Conservation (phyloP, 1,140 invertebrate genomes). For the Scaptomyza hsui region DNA sequence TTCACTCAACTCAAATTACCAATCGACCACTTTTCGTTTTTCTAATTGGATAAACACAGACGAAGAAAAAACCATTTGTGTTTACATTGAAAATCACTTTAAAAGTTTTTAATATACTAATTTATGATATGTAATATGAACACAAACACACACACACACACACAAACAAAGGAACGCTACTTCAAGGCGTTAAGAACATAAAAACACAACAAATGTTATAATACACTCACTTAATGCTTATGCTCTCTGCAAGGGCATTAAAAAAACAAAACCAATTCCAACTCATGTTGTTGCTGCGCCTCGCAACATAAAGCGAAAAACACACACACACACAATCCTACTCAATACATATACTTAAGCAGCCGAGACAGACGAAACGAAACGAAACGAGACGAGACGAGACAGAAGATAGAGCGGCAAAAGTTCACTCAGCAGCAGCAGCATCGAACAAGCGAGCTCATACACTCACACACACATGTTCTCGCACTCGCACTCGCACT, state of each 20-base stretch:
- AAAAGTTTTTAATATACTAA: not conserved
- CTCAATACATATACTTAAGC: not conserved
- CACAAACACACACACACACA: slow-evolving; percentile 1
- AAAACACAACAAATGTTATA: slow-evolving; percentile 22
- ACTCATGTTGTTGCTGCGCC: slow-evolving; percentile 21
- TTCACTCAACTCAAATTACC: not conserved
- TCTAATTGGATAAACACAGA: not conserved
- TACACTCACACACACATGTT: not conserved
- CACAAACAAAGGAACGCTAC: not conserved
- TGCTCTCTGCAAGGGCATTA: slow-evolving; percentile 35
- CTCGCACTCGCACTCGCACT: slow-evolving; percentile 8
- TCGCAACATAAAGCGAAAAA: slow-evolving; percentile 38
- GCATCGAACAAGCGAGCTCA: slow-evolving; percentile 7
- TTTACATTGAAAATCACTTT: not conserved
- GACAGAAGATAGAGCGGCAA: slow-evolving; percentile 15
- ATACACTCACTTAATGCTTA: not conserved
- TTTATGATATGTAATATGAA: slow-evolving; percentile 12
- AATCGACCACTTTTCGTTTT: not conserved
- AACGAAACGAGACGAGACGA: no score
- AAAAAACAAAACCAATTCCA: slow-evolving; percentile 26
- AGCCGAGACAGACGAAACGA: slow-evolving; percentile 25
- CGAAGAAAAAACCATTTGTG: not conserved
- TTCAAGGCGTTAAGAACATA: slow-evolving; percentile 11
- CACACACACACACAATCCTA: slow-evolving; percentile 21
- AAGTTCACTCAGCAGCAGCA: slow-evolving; percentile 18